These are phyloP conservation scores for Dasyurus viverrinus DNA, from an alignment of 2,113 vertebrate genomes.

Conservation along the genomic window DNA sequence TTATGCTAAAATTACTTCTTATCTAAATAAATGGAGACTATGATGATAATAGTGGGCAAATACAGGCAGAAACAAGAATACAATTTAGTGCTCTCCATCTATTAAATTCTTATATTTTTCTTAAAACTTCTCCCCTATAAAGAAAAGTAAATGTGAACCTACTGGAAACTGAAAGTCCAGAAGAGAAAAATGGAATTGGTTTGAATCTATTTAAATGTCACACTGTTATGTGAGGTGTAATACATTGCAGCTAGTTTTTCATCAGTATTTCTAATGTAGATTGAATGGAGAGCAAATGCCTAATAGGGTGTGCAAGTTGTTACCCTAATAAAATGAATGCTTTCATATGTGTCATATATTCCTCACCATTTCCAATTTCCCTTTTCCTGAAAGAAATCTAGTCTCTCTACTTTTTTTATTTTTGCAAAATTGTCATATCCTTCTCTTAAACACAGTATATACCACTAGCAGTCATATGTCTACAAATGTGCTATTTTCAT, in stretches of 20 bases:
- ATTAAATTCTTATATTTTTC: not conserved
- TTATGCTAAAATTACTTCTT: not conserved
- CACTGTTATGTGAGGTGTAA: not conserved
- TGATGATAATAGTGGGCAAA: not conserved
- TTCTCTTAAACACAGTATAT: slow-evolving; percentile 27
- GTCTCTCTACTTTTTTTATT: not conserved
- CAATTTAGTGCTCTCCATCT: fast-evolving
- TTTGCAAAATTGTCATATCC: not conserved
- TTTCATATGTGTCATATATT: not conserved
- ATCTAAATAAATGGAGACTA: not conserved
- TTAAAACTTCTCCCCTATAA: not conserved
- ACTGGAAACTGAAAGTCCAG: not conserved
- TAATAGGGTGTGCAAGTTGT: not conserved
- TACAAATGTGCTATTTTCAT: slow-evolving; percentile 24
- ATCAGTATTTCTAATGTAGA: not conserved
- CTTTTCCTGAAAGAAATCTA: not conserved
- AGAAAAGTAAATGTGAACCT: not conserved
- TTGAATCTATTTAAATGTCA: not conserved
- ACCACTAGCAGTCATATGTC: not conserved
- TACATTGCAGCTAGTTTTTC: not conserved
- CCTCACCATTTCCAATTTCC: not conserved
- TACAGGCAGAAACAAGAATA: not conserved
- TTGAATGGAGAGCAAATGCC: not conserved
- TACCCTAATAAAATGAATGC: not conserved
- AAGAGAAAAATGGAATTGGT: not conserved